Conservation (phyloP, 2,888 invertebrate species). For the Lissonota sp. region DNA sequence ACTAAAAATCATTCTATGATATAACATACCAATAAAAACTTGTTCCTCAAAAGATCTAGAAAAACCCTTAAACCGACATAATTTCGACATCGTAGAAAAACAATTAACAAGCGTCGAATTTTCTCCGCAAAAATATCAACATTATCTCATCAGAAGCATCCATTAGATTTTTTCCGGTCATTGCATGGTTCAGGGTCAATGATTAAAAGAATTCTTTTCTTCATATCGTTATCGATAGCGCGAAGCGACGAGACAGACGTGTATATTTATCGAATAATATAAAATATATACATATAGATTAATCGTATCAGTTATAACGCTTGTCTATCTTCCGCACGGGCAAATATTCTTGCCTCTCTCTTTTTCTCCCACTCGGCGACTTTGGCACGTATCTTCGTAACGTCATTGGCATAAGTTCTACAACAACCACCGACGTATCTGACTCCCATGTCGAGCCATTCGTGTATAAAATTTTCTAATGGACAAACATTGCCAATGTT, state of each 20-base stretch:
- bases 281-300: conserved; percentile 14
- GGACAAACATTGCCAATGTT: conserved; percentile 88
- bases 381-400: conserved; percentile 89
- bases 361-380: conserved; percentile 83
- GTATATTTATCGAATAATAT: conserved; percentile 12
- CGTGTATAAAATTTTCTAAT: conserved; percentile 88
- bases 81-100: too few species aligned
- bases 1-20: too few species aligned
- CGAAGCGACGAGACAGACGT: too few species aligned
- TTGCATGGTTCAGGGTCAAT: too few species aligned
- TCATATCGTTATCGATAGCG: background rate
- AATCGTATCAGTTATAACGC: background rate
- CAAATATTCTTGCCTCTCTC: background rate
- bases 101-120: too few species aligned
- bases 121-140: too few species aligned
- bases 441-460: conserved; percentile 92
- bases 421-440: conserved; percentile 96
- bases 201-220: background rate
- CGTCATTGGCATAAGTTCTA: conserved; percentile 92
- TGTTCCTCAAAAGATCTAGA: too few species aligned
- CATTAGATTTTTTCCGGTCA: too few species aligned
- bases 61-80: too few species aligned
- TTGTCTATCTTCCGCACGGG: background rate
- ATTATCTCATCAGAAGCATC: too few species aligned
- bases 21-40: too few species aligned